Evolutionary conservation across 2,888 invertebrate genomes (phyloP), one percentile per base, ranked within the genome.

Genomic region (Drosophila stalkeri): DNA sequence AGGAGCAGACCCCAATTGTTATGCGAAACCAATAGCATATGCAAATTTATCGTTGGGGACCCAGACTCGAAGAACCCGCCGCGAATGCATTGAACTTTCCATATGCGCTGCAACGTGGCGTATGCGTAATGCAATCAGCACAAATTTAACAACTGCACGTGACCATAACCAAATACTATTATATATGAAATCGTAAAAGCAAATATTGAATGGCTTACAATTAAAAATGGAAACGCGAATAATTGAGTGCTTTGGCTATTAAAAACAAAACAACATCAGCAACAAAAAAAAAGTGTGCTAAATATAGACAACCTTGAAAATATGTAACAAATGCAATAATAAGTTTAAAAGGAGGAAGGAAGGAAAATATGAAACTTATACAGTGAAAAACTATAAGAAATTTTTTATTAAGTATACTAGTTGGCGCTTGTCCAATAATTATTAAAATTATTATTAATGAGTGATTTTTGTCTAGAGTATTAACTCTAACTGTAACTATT

Each of bases 21-120:
- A 89, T 86, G 87, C 89, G 74, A 76, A 71, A 63, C 76, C 68
- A 79, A 86, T 81, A 78, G 72, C 69, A 76, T 35, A 86, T 84
- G 81, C 65, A 67, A 80, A 81, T 79, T 63, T 57, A 4, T 31
- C 46, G 2, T 18, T 44, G 43, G 59, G 64, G 62, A 51, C 62
- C 62, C 75, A 67, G 47, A 66, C 67, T 59, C 61, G 33, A 78
- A 67, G 64, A 73, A 71, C 65, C 69, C 79, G 80, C 81, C 61
- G 61, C 18, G 69, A 89, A 89, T 83, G 85, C 84, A 81, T 86
- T 84, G 84, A 84, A 84, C 89, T 66, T 66, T 65, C 4, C 61
- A 67, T 52, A 59, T 65, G 70, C 51, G 51, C 39, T 77, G 62
- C 89, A 84, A 89, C 89, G 87, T 89, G 84, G 84, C 84, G 80